Evolutionary conservation across 2,797 vertebrate species (phyloP), one percentile per base, ranked within the genome.

Genomic region (Anas bahamensis): DNA sequence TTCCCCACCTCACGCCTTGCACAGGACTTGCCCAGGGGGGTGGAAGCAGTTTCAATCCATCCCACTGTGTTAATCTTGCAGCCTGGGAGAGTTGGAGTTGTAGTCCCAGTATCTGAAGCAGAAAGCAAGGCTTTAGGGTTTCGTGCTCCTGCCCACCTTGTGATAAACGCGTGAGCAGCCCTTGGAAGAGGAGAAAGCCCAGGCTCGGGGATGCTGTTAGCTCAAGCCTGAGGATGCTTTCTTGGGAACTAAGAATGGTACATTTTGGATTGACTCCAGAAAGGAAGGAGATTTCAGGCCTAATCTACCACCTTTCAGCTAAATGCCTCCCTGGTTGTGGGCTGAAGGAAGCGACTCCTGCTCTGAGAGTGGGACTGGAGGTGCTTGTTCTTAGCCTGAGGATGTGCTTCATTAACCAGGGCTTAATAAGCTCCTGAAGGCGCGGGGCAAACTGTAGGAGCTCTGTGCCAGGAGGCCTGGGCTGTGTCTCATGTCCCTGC

Each of bases 1-100:
- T 44, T 22, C 11, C 11, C 7, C 3, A 3, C 28, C 9, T 64
- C 2, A 0, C 22, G 15, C 29, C 35, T 87, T 2, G 0, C 17
- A 10, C 1, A 28, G 16, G 24, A 55, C 68, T 16, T 79, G 42
- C 69, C 23, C 2, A 4, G 39, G 11, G 42, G 73, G 35, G 64
- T 53, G 31, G 53, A 44, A 87, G 8, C 3, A 16, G 59, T 10
- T 61, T 19, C 23, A 22, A 10, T 50, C 31, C 9, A 19, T 9
- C 13, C 46, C 41, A n/a, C 17, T 59, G 19, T 17, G 35, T 72
- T 68, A 18, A 15, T 42, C 16, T 42, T 57, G 24, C 7, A 56
- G 0, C 26, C 24, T n/a, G 9, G 64, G 76, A 46, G 29, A 56
- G 29, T 3, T 59, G 17, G 10, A 19, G 42, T 61, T 60, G 17